Base-by-base conservation (phyloP, 2,797 vertebrate species). In the Chloroceryle inda region DNA sequence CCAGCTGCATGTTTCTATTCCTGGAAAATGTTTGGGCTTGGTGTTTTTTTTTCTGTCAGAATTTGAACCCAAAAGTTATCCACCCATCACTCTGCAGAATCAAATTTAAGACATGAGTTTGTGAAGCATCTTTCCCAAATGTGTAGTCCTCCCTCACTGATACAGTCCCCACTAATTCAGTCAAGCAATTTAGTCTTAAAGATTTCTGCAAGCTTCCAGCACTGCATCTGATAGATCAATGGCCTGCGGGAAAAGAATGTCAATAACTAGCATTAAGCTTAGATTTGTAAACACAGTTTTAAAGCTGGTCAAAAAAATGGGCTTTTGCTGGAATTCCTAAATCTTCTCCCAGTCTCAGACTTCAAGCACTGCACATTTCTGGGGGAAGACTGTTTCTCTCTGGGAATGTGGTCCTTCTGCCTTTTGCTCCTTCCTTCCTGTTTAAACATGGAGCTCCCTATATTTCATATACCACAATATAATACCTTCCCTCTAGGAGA, bases 201-300 rank as follows among this genome's bases (percentile, higher is more conserved):
- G 37, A 85, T 91, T 90, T 88, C 85, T 93, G 55, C 73, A 72
- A 35, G 13, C 20, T 78, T 84, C 79, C 64, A 68, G 33, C 26
- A 12, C 45, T 84, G 24, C 40, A 62, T 86, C 74, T 81, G 13
- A 35, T 59, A 8, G 59, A 88, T 92, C 92, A 73, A 78, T 88
- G 50, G 84, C 66, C 69, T 69, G 22, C 45, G 56, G 62, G 88
- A 93, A 59, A 87, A 88, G 24, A 82, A 88, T 56, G 55, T 88
- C 90, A 56, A 92, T 92, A 94, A 47, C 66, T 31, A 80, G 17
- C 18, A 66, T 84, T 92, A 94, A 81, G 62, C 24, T 85, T 88
- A 91, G 73, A 86, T 75, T 89, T 91, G 71, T 88, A 92, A 96
- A 92, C 26, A 76, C 1, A 16, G 33, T 26, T 94, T 81, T 87